Base-by-base conservation (phyloP, 2,113 vertebrate genomes). In the Ia io region DNA sequence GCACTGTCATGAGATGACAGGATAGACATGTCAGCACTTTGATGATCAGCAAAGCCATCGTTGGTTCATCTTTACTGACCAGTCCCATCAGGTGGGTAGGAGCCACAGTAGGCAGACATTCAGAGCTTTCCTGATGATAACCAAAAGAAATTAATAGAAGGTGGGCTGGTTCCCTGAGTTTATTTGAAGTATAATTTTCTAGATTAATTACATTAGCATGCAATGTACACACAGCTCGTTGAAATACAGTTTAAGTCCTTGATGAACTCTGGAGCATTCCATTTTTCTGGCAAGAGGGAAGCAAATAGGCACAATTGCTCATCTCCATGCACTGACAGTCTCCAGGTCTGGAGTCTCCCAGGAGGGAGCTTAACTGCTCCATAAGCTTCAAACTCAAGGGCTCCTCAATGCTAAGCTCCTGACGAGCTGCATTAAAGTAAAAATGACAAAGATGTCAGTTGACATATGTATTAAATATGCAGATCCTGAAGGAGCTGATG, bases 391-490 rank as follows among this genome's bases (percentile, higher is more conserved):
- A 93, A 98, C 96, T 98, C 97, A 97, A 98, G 97, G 98, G 96
- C 97, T 98, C 97, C 98, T 98, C 97, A 95, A 93, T 92, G 97
- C 96, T 97, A 97, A 98, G 96, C 96, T 98, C 97, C 97, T 93
- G 98, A 98, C 79, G 93, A 92, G 94, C 92, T 94, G 92, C 82
- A 88, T 97, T 98, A 83, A 74, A 97, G 91, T 96, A 97, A 97
- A 98, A 97, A 96, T 97, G 96, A 97, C 95, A 95, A 76, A 94
- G 98, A 98, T 96, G 90, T 90, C 97, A 69, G 91, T 95, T 97
- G 98, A 98, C 97, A 93, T 97, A 97, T 98, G 98, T 98, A 98
- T 98, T 98, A 98, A 98, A 98, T 96, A 98, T 79, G 86, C 37
- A 3, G 67, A 84, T 96, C 92, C 95, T 95, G 73, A 0, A 97